phyloP scores from a whole-genome alignment of 2,888 invertebrate species.

The Acholoe squamosa region DNA sequence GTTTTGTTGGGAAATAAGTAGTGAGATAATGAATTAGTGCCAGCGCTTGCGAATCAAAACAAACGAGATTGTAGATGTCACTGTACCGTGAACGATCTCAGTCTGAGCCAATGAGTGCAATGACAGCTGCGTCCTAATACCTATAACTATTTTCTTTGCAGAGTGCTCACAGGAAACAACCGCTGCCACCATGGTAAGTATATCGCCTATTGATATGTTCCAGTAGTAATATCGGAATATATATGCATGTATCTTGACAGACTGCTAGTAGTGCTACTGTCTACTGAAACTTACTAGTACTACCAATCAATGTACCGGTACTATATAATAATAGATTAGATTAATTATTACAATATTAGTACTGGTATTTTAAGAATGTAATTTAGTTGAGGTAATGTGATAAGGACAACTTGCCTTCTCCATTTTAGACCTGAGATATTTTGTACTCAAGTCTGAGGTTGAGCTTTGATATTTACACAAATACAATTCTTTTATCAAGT shows the following conservation, averaged over 20 bases:
- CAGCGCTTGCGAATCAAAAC: not conserved
- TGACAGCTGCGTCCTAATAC: not conserved
- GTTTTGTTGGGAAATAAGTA: not conserved
- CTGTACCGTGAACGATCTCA: not conserved
- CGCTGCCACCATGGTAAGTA: constrained; percentile 39
- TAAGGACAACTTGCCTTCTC: constrained; percentile 12
- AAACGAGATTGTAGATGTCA: not conserved
- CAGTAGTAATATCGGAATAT: no score
- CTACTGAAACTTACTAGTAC: no score
- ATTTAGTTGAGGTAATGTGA: no score
- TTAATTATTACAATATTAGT: no score
- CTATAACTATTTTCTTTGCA: not conserved
- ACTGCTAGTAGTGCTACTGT: no score
- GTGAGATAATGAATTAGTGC: not conserved
- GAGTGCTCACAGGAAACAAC: constrained; percentile 54
- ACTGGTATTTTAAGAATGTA: no score
- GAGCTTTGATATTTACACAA: no score
- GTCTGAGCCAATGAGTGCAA: not conserved
- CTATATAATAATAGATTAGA: no score
- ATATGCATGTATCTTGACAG: no score
- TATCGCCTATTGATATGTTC: not conserved
- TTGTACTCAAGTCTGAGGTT: not conserved
- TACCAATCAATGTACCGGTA: no score
- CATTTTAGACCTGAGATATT: not conserved
- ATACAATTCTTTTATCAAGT: no score